Evolutionary conservation across 1,140 invertebrate genomes (phyloP).

Genomic region (Globodera rostochiensis): DNA sequence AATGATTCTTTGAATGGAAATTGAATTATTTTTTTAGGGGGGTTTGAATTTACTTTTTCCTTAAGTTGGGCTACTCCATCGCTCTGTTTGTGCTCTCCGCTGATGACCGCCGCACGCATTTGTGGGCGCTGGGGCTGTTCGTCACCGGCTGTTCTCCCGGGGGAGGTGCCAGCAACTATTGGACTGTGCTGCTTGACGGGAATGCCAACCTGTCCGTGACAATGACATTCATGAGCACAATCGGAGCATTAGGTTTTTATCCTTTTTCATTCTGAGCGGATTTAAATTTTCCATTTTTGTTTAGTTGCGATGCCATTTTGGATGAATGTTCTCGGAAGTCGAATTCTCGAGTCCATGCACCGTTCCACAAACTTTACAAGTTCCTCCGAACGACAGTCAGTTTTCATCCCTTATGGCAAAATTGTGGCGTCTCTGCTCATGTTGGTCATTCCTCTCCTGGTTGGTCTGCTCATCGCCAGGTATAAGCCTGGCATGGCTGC

Average conservation of each 20-base stretch:
- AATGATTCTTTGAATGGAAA: neutral
- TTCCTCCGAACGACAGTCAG: conserved; percentile 56
- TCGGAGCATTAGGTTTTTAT: conserved; percentile 77
- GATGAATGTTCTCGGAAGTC: conserved; percentile 85
- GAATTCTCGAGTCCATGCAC: conserved; percentile 72
- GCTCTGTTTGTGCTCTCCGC: conserved; percentile 73
- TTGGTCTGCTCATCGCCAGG: conserved; percentile 74
- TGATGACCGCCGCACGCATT: conserved; percentile 49
- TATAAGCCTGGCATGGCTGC: conserved; percentile 69
- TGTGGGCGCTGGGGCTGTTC: conserved; percentile 76
- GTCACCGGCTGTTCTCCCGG: conserved; percentile 86
- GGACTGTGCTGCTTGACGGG: conserved; percentile 83
- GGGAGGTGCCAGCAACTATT: conserved; percentile 92
- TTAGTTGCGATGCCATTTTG: conserved; percentile 89
- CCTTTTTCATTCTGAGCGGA: conserved; percentile 10
- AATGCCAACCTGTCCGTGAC: conserved; percentile 86
- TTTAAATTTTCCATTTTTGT: conserved; percentile 58
- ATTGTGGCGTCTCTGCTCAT: conserved; percentile 78
- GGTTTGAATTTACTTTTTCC: neutral
- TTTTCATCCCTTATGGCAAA: conserved; percentile 79
- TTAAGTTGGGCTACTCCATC: conserved; percentile 78
- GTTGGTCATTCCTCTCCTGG: conserved; percentile 79
- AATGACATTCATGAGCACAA: conserved; percentile 86
- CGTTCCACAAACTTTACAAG: conserved; percentile 64
- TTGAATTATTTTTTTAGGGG: neutral